Evolutionary conservation across 2,797 vertebrate species (phyloP).

Genomic region (Protonibea diacanthus): DNA sequence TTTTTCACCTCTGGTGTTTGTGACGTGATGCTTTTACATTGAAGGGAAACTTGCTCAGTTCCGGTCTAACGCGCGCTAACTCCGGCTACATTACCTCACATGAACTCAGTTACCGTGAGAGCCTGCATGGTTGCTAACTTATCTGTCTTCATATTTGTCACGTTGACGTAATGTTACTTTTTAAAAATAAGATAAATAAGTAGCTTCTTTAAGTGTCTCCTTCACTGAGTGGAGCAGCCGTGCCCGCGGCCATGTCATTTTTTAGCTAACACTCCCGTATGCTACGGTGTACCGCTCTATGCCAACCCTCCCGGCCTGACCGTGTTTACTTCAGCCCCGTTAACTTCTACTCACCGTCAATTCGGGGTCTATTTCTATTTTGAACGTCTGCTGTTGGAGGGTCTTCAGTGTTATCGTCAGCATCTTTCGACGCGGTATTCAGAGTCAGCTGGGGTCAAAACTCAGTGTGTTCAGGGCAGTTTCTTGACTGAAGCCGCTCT

Average conservation of each 20-base stretch:
- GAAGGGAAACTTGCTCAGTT: conserved; percentile 8
- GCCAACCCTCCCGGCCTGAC: conserved; percentile 60
- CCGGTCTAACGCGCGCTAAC: not conserved
- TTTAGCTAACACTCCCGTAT: conserved; percentile 10
- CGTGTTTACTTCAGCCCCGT: conserved; percentile 73
- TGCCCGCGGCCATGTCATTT: conserved; percentile 21
- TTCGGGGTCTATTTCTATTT: conserved; percentile 84
- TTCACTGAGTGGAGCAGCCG: not conserved
- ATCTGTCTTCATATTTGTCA: conserved; percentile 1
- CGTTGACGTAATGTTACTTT: not conserved
- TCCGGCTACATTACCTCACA: conserved; percentile 14
- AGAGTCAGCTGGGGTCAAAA: conserved; percentile 4
- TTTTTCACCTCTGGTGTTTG: not conserved
- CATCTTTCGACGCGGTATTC: conserved; percentile 68
- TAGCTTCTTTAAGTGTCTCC: not conserved
- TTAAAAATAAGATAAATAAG: not conserved
- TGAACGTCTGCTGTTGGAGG: conserved; percentile 88
- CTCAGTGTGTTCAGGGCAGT: not conserved
- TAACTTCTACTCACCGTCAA: conserved; percentile 84
- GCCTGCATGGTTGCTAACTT: conserved; percentile 22
- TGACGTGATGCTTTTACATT: conserved; percentile 39
- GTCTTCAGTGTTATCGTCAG: conserved; percentile 87
- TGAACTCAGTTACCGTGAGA: conserved; percentile 36
- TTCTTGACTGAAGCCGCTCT: conserved; percentile 41
- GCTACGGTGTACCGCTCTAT: not conserved